Evolutionary conservation across 2,113 vertebrate species (phyloP), one percentile per base, ranked within the genome.

Genomic region (Brachyhypopomus occidentalis): DNA sequence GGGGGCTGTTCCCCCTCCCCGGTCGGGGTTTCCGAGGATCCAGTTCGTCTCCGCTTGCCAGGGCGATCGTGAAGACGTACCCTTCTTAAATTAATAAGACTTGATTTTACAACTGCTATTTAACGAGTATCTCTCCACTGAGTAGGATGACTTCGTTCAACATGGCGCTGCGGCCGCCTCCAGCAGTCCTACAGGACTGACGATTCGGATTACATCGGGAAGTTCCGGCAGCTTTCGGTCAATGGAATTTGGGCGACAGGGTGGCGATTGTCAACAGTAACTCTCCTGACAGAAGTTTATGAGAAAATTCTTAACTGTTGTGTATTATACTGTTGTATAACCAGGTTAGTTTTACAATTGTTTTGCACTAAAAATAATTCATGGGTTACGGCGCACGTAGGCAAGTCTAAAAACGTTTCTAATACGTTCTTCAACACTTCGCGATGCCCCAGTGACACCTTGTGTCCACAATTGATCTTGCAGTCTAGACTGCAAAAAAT

Each of bases 101-200:
- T 85, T 88, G 86, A 87, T 88, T 87, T 88, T 84, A 87, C 77
- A 85, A 87, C 77, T 87, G 71, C 90, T 89, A 89, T 91, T 93
- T 92, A 87, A 88, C 92, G 90, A 93, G 91, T 83, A 77, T 91
- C 91, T 91, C 83, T 92, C 75, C 84, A 91, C 90, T 88, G 88
- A 92, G 91, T 91, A 89, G 88, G 90, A 92, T 92, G 90, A 92
- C 91, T 94, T 91, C 95, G 96, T 80, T 95, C 96, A 98, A 98
- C 97, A 98, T 98, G 97, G 97, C 97, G 97, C 93, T 93, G 94
- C 92, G 94, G 95, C 95, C 96, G 95, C 96, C 96, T 97, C 96
- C 95, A 96, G 94, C 95, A 96, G 96, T 96, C 96, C 97, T 94
- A 95, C 95, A 95, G 96, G 94, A 96, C 96, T 94, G 94, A 95